Base-by-base conservation (phyloP, 2,113 vertebrate species). In the Pan paniscus region DNA sequence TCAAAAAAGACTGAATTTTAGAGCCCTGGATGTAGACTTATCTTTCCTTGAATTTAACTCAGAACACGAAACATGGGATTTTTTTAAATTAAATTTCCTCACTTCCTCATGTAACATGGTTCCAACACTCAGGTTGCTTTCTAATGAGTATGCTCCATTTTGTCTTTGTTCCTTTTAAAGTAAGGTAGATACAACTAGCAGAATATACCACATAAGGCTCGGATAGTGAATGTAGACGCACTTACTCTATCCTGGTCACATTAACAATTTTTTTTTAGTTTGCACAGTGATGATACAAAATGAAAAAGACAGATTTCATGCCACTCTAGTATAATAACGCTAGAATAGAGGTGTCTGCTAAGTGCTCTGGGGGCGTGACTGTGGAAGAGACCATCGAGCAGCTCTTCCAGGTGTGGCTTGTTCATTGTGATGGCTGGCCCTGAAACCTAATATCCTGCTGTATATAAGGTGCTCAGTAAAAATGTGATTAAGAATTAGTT, bases 11-110 rank as follows among this genome's bases (percentile, higher is more conserved):
- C 76, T 67, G 68, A 67, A 52, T 86, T 96, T 90, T 50, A 57
- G 32, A 94, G 18, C 72, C 55, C 78, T n/a, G 10, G 61, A 68
- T 68, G 17, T 22, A 94, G 64, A 90, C 82, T 94, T 95, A 61
- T 70, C 93, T 97, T 78, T 75, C 48, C 40, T 90, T 84, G 67
- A 59, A 35, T 84, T 55, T 90, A 20, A 76, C 14, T 18, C 22
- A 40, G 20, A 92, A 57, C 46, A 67, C 9, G 25, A 92, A 90
- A 46, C 64, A 40, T 81, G 38, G 18, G n/a, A 2, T 70, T 86
- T 95, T 96, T 73, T 72, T 55, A 11, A 79, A 87, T 87, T 84
- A 73, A 67, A 91, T 59, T 72, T 92, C 32, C 22, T 48, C 23
- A 14, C 43, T 78, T 86, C 38, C 64, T 89, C 40, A 8, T 70